phyloP scores from a whole-genome alignment of 2,888 invertebrate genomes.

The Spatulosminthurus flaviceps region DNA sequence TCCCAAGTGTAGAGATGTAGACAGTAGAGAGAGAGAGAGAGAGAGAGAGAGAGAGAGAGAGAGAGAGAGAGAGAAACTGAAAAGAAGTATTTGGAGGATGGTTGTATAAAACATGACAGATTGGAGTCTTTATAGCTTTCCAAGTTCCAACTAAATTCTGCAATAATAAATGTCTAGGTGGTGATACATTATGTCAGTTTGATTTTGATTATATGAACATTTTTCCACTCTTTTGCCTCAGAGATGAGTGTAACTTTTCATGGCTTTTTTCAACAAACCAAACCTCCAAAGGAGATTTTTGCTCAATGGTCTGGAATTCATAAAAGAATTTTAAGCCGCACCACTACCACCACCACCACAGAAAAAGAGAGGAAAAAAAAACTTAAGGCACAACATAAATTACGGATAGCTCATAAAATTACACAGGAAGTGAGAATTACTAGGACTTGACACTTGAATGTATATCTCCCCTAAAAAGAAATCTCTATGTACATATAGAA shows the following conservation, averaged over 20 bases:
- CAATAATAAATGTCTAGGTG: conserved; percentile 48
- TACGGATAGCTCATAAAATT: conserved; percentile 36
- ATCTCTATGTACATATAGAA: background rate
- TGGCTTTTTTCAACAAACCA: conserved; percentile 13
- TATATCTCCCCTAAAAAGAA: background rate
- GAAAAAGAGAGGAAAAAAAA: no score
- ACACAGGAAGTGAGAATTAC: conserved; percentile 12
- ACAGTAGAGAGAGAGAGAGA: no score
- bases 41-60: no score
- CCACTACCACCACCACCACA: no score
- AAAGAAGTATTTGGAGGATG: background rate
- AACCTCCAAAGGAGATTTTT: conserved; percentile 24
- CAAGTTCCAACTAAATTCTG: conserved; percentile 35
- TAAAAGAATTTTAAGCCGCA: conserved; percentile 32
- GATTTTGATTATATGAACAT: conserved; percentile 27
- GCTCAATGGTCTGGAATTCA: conserved; percentile 30
- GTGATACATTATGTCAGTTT: conserved; percentile 47
- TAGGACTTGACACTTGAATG: conserved; percentile 4
- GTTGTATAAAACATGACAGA: conserved; percentile 36
- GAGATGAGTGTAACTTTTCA: conserved; percentile 21
- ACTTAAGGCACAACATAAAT: conserved; percentile 31
- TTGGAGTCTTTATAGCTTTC: conserved; percentile 47
- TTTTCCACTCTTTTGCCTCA: conserved; percentile 18
- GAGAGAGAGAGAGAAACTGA: background rate
- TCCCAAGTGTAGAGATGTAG: background rate